These are phyloP conservation scores for Pempheris klunzingeri DNA, from an alignment of 2,797 vertebrate species.

Conservation along the genomic window DNA sequence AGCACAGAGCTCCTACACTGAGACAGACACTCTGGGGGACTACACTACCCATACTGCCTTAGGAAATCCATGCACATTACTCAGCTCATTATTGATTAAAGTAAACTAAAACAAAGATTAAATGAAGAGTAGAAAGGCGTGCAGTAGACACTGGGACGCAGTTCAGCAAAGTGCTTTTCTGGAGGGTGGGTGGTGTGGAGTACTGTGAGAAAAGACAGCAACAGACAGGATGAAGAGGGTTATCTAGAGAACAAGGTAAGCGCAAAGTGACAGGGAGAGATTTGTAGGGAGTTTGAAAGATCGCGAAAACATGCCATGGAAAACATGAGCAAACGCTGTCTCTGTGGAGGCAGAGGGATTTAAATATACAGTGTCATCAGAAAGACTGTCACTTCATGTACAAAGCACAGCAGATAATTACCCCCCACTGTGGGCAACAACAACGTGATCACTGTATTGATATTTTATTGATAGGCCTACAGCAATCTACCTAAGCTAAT, in stretches of 20 bases:
- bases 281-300: neutral
- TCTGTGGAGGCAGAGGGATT: neutral
- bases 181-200: neutral
- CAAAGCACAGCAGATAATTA: constrained; percentile 10
- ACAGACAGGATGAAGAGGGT: neutral
- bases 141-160: neutral
- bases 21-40: constrained; percentile 63
- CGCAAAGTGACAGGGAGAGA: neutral
- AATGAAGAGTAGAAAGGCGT: neutral
- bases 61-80: constrained; percentile 33
- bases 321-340: neutral
- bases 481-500: constrained; percentile 7
- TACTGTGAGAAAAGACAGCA: neutral
- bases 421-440: neutral
- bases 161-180: neutral
- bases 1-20: constrained; percentile 59
- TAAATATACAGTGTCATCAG: neutral
- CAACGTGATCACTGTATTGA: constrained; percentile 1
- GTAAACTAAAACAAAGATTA: constrained; percentile 28
- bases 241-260: neutral
- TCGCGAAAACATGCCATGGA: neutral
- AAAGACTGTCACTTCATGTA: neutral
- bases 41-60: constrained; percentile 72
- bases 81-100: constrained; percentile 20
- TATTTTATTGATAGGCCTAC: constrained; percentile 7